phyloP scores from a whole-genome alignment of 2,113 vertebrate genomes.

The Phycodurus eques region DNA sequence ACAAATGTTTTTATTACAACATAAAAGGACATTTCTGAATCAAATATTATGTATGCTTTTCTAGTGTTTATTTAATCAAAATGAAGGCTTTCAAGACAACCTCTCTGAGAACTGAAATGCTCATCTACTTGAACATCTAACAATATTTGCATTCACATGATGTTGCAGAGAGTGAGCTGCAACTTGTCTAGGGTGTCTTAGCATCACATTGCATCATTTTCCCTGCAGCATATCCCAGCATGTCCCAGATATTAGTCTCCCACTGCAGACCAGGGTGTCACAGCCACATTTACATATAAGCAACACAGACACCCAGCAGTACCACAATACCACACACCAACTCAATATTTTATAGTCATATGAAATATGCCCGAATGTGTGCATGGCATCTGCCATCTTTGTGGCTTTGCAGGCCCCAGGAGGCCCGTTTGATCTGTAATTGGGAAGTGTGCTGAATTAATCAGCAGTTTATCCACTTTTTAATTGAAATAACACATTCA shows the following conservation, averaged over 20 bases:
- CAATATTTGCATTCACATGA: slow-evolving; percentile 8
- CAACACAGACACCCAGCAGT: slow-evolving; percentile 69
- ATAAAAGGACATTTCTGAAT: slow-evolving; percentile 6
- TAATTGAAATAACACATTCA: slow-evolving; percentile 87
- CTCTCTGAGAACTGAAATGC: background rate
- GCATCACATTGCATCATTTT: slow-evolving; percentile 62
- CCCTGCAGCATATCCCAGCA: slow-evolving; percentile 44
- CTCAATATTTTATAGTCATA: slow-evolving; percentile 95
- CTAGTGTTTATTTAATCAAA: background rate
- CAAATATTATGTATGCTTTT: background rate
- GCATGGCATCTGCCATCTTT: slow-evolving; percentile 87
- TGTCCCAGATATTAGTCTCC: slow-evolving; percentile 68
- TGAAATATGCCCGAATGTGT: slow-evolving; percentile 94
- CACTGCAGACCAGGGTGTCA: slow-evolving; percentile 59
- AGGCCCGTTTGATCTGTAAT: slow-evolving; percentile 97
- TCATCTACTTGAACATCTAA: slow-evolving; percentile 9
- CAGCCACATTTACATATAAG: slow-evolving; percentile 63
- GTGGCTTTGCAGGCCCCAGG: slow-evolving; percentile 83
- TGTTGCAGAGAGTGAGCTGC: slow-evolving; percentile 16
- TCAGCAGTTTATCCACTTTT: slow-evolving; percentile 94
- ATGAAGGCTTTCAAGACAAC: background rate
- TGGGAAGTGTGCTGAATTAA: slow-evolving; percentile 98
- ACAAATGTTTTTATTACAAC: background rate
- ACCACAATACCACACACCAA: slow-evolving; percentile 81
- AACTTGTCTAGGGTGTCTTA: slow-evolving; percentile 48